Base-by-base conservation (phyloP, 1,140 invertebrate genomes). In the Drosophila pruinosa region DNA sequence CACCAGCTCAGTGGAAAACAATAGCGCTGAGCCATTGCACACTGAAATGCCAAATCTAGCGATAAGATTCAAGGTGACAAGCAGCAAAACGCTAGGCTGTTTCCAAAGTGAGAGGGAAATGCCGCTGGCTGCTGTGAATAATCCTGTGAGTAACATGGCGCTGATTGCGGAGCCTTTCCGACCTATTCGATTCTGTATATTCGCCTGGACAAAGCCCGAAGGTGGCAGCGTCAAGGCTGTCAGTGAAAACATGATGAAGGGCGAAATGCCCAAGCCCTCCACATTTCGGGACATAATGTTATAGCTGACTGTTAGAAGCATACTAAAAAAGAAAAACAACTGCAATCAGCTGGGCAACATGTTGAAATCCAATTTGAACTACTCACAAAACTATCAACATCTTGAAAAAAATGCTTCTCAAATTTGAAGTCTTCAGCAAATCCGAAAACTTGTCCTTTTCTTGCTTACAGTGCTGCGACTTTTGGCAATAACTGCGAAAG, bases 1-100 rank as follows among this genome's bases (percentile, higher is more conserved):
- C 57, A 94, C 92, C 7, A 94, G 81, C 74, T 95, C 94, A 0
- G 94, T 93, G 8, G 94, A 93, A 68, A 94, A 95, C 58, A 93
- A 92, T 69, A 94, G 79, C 75, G 92, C 83, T 2, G 94, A 93
- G 54, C 93, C 93, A 72, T 93, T 94, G 3, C 93, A 92, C 2
- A 94, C 92, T 3, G 94, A 94, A 41, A 95, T 92, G 17, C 92
- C 93, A 41, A 95, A 92, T 28, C 94, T 92, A 4, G 94, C 93
- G 22, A 93, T 72, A 3, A 94, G 89, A 14, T 61, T 45, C 1
- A 90, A 12, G 4, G 10, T 19, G 36, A 83, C 77, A 38, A 90
- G 26, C 4, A 90, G 31, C 3, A 48, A n/a, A 0, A 57, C 14
- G 36, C 65, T 82, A 17, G 65, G 64, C 2, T 75, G 22, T 12